These are phyloP conservation scores for Nanorana parkeri DNA, from an alignment of 2,113 vertebrate genomes.

Conservation along the genomic window DNA sequence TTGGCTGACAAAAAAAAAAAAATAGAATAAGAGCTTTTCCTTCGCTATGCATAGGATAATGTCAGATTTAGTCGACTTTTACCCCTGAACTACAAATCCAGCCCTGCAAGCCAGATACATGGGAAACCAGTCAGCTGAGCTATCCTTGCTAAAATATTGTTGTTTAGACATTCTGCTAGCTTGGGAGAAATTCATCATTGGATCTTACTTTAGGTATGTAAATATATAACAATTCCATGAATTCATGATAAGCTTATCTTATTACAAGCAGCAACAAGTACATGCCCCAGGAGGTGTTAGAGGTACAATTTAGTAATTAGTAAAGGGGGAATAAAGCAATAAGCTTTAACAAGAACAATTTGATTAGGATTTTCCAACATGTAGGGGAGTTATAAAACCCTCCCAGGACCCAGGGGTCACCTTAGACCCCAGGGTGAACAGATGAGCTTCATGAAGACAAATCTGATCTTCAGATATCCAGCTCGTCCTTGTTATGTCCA, in stretches of 20 bases:
- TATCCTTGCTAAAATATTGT: too few relatives aligned
- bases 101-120: too few relatives aligned
- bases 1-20: too few relatives aligned
- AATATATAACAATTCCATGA: background rate
- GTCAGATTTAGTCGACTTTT: too few relatives aligned
- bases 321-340: background rate
- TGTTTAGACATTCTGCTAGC: too few relatives aligned
- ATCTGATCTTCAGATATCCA: slow-evolving; percentile 5
- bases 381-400: slow-evolving; percentile 3
- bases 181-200: too few relatives aligned
- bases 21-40: too few relatives aligned
- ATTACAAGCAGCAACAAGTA: slow-evolving; percentile 17
- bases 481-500: slow-evolving; percentile 32
- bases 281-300: slow-evolving; percentile 14
- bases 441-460: slow-evolving; percentile 33
- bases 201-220: background rate
- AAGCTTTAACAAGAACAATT: background rate
- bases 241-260: background rate
- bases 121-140: too few relatives aligned
- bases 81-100: too few relatives aligned
- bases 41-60: too few relatives aligned
- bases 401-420: slow-evolving; percentile 30
- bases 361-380: slow-evolving; percentile 12
- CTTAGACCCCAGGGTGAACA: slow-evolving; percentile 47
- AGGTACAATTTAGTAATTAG: background rate